Evolutionary conservation across 2,797 vertebrate species (phyloP).

Genomic region (Peromyscus eremicus): DNA sequence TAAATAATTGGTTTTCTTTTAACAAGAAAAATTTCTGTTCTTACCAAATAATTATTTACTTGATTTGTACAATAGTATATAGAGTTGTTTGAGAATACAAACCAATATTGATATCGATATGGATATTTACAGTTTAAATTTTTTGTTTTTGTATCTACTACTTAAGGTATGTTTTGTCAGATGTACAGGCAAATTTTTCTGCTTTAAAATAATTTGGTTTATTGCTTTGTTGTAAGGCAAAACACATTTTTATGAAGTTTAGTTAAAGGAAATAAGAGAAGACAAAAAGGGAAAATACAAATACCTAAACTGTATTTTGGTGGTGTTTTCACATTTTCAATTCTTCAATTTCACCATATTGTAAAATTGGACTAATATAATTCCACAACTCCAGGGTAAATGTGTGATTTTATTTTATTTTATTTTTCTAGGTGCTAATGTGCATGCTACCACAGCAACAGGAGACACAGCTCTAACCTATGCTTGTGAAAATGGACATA

Average conservation of each 20-base stretch:
- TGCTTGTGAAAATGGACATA: conserved; percentile 99
- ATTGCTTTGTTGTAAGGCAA: conserved; percentile 38
- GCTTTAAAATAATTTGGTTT: conserved; percentile 32
- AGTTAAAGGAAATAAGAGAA: conserved; percentile 57
- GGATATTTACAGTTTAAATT: conserved; percentile 20
- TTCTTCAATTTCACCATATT: conserved; percentile 39
- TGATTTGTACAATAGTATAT: conserved; percentile 26
- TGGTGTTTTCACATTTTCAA: conserved; percentile 44
- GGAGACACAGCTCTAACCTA: conserved; percentile 98
- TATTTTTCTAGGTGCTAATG: conserved; percentile 94
- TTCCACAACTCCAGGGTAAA: conserved; percentile 54
- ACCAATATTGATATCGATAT: not conserved
- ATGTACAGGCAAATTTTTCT: conserved; percentile 38
- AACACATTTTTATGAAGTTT: conserved; percentile 23
- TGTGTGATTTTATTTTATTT: not conserved
- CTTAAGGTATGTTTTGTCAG: conserved; percentile 40
- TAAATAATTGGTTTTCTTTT: conserved; percentile 44
- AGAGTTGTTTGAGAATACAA: conserved; percentile 36
- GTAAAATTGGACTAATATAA: conserved; percentile 46
- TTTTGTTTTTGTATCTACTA: conserved; percentile 35
- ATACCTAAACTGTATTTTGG: not conserved
- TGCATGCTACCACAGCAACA: conserved; percentile 98
- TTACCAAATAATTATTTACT: conserved; percentile 41
- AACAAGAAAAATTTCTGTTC: conserved; percentile 6
- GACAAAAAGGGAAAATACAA: not conserved